Conservation (phyloP, 2,888 invertebrate species). For the Dromius quadrimaculatus region DNA sequence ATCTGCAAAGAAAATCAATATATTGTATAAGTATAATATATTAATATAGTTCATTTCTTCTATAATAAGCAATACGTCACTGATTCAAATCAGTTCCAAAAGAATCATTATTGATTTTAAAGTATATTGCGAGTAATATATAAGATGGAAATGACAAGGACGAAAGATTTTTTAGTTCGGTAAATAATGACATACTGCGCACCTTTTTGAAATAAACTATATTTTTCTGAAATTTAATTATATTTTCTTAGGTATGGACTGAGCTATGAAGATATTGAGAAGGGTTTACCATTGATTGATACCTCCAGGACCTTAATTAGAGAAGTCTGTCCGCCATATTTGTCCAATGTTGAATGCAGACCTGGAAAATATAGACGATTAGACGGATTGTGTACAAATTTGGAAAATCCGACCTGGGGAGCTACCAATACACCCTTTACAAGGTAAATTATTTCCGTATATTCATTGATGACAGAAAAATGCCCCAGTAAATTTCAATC, state of each 20-base stretch:
- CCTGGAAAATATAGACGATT: constrained; percentile 88
- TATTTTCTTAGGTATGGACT: constrained; percentile 78
- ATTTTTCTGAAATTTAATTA: no score
- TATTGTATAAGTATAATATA: no score
- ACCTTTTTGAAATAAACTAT: no score
- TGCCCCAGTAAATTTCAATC: constrained; percentile 1
- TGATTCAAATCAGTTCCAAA: no score
- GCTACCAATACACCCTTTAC: constrained; percentile 87
- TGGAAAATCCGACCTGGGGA: constrained; percentile 91
- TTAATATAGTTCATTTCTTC: no score
- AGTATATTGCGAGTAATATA: no score
- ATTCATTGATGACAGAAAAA: not conserved
- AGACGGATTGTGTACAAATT: constrained; percentile 91
- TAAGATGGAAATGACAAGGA: no score
- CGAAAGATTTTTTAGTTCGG: no score
- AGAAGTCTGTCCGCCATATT: constrained; percentile 88
- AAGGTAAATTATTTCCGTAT: constrained; percentile 68
- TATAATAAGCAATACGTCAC: no score
- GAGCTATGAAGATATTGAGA: constrained; percentile 87
- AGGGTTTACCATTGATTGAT: constrained; percentile 87
- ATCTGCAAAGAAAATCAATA: no score
- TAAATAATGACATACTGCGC: no score
- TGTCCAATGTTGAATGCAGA: constrained; percentile 88
- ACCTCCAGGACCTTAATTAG: constrained; percentile 88
- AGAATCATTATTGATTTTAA: no score